Evolutionary conservation across 1,140 invertebrate genomes (phyloP).

Genomic region (Drosophila parvula): DNA sequence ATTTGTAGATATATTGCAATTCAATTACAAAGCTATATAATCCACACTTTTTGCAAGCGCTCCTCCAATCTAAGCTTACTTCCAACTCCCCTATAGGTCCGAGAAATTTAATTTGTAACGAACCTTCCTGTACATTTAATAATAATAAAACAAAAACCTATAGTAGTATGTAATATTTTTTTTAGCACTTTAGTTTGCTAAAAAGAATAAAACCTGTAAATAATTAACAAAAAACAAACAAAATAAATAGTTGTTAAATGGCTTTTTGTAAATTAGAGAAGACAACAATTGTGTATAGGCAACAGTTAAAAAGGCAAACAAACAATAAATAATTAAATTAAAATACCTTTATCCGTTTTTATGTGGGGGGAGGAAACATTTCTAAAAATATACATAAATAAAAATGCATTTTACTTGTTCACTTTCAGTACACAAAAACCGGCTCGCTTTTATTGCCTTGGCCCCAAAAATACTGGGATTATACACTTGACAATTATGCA

Average conservation of each 20-base stretch:
- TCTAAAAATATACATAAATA: not conserved
- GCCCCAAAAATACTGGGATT: slow-evolving; percentile 57
- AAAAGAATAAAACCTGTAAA: slow-evolving; percentile 40
- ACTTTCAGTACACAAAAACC: slow-evolving; percentile 70
- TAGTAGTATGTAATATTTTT: slow-evolving; percentile 62
- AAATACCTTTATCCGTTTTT: slow-evolving; percentile 11
- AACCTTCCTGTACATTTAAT: slow-evolving; percentile 41
- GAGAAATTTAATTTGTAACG: slow-evolving; percentile 33
- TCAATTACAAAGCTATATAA: slow-evolving; percentile 24
- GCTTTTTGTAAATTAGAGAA: slow-evolving; percentile 77
- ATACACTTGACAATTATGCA: slow-evolving; percentile 26
- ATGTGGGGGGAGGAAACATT: not conserved
- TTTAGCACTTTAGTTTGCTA: slow-evolving; percentile 69
- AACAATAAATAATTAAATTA: slow-evolving; percentile 54
- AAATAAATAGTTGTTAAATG: slow-evolving; percentile 63
- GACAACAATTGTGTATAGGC: slow-evolving; percentile 67
- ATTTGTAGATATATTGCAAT: slow-evolving; percentile 52
- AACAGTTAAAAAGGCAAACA: slow-evolving; percentile 65
- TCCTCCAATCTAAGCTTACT: slow-evolving; percentile 46
- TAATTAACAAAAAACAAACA: slow-evolving; percentile 49
- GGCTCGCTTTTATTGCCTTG: slow-evolving; percentile 68
- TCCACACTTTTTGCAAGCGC: slow-evolving; percentile 39
- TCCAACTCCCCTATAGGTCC: slow-evolving; percentile 12
- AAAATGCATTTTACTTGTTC: slow-evolving; percentile 12
- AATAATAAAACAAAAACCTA: slow-evolving; percentile 22